Evolutionary conservation across 1,140 invertebrate genomes (phyloP).

Genomic region (Sarcophaga peregrina): DNA sequence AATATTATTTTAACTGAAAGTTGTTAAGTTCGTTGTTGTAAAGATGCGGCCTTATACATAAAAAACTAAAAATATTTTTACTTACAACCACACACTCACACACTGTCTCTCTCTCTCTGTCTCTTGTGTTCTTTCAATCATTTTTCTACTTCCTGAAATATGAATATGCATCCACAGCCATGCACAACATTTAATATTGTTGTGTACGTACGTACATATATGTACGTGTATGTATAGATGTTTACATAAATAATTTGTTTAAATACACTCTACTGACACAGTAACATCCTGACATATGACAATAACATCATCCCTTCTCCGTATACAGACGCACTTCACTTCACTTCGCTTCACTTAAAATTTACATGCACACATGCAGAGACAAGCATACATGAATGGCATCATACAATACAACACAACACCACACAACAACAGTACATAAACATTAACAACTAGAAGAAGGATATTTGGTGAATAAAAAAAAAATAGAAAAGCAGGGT

Average conservation of each 20-base stretch:
- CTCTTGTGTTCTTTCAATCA: background rate
- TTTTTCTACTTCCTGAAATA: no score
- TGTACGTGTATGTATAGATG: conserved; percentile 16
- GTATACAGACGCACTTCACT: conserved; percentile 1
- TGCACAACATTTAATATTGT: no score
- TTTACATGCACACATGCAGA: background rate
- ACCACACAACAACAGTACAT: no score
- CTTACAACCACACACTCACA: no score
- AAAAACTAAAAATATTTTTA: background rate
- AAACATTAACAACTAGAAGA: background rate
- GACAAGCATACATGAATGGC: background rate
- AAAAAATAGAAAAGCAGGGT: background rate
- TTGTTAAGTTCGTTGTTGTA: background rate
- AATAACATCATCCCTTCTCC: conserved; percentile 35
- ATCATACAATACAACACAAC: conserved; percentile 15
- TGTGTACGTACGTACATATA: background rate
- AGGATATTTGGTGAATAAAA: background rate
- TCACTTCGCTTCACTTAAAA: background rate
- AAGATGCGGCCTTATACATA: background rate
- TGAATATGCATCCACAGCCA: no score
- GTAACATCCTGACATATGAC: conserved; percentile 39
- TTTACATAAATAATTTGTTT: conserved; percentile 42
- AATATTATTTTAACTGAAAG: conserved; percentile 2
- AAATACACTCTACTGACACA: conserved; percentile 38
- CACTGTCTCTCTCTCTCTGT: background rate